Conservation (phyloP, 2,113 vertebrate genomes). For the Rhea pennata region DNA sequence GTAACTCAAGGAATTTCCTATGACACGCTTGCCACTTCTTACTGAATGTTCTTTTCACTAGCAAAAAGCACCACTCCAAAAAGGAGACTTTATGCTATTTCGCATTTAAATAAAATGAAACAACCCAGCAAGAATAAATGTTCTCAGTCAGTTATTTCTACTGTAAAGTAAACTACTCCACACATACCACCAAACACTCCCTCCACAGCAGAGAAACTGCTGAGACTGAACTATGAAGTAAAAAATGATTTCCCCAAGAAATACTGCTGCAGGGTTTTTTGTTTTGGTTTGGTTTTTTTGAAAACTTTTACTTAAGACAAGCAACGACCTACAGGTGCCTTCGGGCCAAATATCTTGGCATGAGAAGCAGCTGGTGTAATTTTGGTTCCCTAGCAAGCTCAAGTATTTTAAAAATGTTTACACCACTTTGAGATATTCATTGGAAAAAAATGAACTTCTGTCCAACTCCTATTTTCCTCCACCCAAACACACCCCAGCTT, state of each 20-base stretch:
- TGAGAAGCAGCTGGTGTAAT: conserved; percentile 11
- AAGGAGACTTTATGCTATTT: neutral
- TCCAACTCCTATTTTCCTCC: neutral
- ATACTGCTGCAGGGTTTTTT: neutral
- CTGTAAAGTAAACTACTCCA: neutral
- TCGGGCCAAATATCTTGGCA: conserved; percentile 51
- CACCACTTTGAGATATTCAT: conserved; percentile 23
- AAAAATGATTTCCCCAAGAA: neutral
- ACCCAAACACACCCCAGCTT: conserved; percentile 13
- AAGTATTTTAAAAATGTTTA: conserved; percentile 71
- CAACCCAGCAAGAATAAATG: neutral
- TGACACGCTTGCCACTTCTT: neutral
- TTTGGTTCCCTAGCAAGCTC: conserved; percentile 59
- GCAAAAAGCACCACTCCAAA: neutral
- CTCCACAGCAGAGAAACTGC: neutral
- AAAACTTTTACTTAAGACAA: conserved; percentile 23
- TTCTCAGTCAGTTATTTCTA: neutral
- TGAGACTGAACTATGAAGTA: neutral
- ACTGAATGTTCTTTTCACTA: neutral
- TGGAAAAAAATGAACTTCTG: conserved; percentile 23
- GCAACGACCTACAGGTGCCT: conserved; percentile 64
- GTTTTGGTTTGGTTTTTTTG: no score
- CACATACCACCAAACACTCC: neutral
- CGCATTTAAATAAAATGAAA: neutral
- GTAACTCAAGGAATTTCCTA: conserved; percentile 3